Evolutionary conservation across 53 echinoderm and acorn worm genomes (phyloP).

Genomic region (Holothuria leucospilota): DNA sequence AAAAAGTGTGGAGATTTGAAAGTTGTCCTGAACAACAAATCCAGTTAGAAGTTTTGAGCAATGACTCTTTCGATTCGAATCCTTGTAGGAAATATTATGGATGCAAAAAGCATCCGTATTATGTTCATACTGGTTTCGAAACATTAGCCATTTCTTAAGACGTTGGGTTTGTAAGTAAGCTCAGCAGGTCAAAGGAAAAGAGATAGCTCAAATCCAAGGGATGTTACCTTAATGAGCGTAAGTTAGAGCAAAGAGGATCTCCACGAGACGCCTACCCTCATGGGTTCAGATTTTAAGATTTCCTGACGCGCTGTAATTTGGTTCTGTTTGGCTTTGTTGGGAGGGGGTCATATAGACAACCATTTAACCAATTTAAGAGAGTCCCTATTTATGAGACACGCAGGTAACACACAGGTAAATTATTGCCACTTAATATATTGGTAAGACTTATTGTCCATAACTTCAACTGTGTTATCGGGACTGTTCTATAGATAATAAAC

Average conservation of each 20-base stretch:
- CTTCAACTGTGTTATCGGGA: too few species aligned
- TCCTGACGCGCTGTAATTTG: conserved; percentile 29
- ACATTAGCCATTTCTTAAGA: conserved; percentile 30
- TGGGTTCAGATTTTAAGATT: conserved; percentile 3
- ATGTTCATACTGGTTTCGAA: conserved; percentile 10
- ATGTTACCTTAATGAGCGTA: conserved; percentile 6
- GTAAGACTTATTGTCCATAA: too few species aligned
- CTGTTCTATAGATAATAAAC: too few species aligned
- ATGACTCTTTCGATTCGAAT: too few species aligned
- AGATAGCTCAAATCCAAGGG: conserved; percentile 26
- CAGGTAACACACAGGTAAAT: too few species aligned
- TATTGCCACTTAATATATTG: too few species aligned
- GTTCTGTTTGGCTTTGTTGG: conserved; percentile 29
- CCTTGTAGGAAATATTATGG: too few species aligned
- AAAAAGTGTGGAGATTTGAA: too few species aligned
- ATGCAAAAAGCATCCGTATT: conserved; percentile 10
- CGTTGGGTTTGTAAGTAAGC: neutral
- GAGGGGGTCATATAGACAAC: conserved; percentile 10
- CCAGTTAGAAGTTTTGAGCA: too few species aligned
- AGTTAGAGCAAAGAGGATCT: neutral
- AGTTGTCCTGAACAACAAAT: too few species aligned
- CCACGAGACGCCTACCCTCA: conserved; percentile 1
- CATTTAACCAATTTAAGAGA: conserved; percentile 25
- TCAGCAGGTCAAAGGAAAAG: conserved; percentile 26
- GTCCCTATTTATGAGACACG: too few species aligned